Evolutionary conservation across 2,113 vertebrate species (phyloP).

Genomic region (Salvelinus sp.): DNA sequence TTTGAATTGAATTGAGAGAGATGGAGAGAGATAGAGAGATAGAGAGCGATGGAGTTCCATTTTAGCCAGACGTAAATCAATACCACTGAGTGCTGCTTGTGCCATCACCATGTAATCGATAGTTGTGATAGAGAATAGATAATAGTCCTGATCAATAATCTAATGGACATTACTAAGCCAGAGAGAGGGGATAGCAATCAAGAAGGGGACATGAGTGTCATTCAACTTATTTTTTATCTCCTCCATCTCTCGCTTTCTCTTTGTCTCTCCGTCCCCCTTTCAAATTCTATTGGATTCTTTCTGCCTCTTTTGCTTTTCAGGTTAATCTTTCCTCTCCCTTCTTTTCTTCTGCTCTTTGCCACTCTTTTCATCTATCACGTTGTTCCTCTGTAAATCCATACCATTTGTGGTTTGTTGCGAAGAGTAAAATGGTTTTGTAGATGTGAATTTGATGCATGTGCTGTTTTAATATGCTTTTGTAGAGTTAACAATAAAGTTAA

Average conservation of each 20-base stretch:
- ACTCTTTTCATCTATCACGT: not conserved
- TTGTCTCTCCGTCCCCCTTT: not conserved
- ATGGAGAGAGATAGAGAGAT: too few species aligned
- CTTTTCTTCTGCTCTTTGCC: not conserved
- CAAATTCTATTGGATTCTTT: not conserved
- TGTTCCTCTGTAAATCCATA: too few species aligned
- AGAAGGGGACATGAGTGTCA: not conserved
- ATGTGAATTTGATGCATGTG: too few species aligned
- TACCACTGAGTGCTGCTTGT: conserved; percentile 43
- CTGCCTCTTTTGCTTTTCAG: not conserved
- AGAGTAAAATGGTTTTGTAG: too few species aligned
- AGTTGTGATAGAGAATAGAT: conserved; percentile 26
- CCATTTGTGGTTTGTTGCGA: too few species aligned
- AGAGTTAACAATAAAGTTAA: too few species aligned
- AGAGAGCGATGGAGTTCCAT: too few species aligned
- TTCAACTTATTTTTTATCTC: not conserved
- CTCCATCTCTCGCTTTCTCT: not conserved
- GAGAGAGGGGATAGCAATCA: not conserved
- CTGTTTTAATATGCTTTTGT: too few species aligned
- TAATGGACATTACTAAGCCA: conserved; percentile 46
- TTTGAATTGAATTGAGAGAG: too few species aligned
- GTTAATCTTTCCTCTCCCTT: not conserved
- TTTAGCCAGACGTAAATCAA: conserved; percentile 33
- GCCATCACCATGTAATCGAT: conserved; percentile 15
- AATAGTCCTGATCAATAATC: conserved; percentile 38